Evolutionary conservation across 2,113 vertebrate species (phyloP).

Genomic region (Orthonyx spaldingii): DNA sequence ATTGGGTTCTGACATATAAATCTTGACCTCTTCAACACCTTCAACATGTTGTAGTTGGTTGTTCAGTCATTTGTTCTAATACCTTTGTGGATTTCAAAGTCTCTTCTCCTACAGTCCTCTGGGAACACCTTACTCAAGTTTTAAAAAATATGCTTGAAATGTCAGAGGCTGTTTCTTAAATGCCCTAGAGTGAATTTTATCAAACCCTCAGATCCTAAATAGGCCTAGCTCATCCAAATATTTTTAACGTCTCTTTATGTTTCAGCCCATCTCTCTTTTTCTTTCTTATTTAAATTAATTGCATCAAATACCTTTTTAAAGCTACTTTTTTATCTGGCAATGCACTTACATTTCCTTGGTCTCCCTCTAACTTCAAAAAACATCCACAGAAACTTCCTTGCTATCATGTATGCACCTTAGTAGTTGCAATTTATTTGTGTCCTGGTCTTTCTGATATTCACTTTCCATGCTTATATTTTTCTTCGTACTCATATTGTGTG

Average conservation of each 20-base stretch:
- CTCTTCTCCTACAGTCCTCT: neutral
- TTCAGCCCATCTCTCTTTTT: neutral
- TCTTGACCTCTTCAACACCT: neutral
- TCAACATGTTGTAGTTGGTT: neutral
- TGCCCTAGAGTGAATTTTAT: neutral
- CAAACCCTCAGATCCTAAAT: neutral
- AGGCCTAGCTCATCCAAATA: neutral
- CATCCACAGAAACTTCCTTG: neutral
- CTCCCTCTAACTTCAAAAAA: neutral
- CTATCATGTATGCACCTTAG: neutral
- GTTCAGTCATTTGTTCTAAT: neutral
- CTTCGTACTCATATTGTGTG: neutral
- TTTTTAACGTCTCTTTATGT: neutral
- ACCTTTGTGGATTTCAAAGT: neutral
- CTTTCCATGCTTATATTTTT: neutral
- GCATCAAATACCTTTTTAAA: neutral
- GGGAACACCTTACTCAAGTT: neutral
- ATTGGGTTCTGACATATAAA: neutral
- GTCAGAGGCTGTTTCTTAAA: neutral
- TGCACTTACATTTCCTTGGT: neutral
- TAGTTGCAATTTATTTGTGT: neutral
- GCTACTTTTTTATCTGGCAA: neutral
- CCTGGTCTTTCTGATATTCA: neutral
- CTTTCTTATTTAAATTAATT: neutral
- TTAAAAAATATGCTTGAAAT: neutral